Evolutionary conservation across 1,140 invertebrate species (phyloP), one percentile per base, ranked within the genome.

Genomic region (Mya arenaria): DNA sequence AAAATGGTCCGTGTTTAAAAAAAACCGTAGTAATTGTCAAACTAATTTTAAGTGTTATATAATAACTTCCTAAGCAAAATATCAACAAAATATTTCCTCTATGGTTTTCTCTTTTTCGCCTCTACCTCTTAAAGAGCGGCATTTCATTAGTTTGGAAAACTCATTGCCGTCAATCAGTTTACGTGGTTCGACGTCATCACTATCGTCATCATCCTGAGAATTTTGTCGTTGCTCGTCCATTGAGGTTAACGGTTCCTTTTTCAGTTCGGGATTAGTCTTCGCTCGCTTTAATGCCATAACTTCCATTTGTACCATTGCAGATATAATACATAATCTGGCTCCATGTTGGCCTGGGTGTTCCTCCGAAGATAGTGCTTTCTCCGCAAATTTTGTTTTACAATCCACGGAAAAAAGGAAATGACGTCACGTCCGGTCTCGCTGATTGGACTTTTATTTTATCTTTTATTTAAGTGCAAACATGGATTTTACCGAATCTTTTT

Each of bases 51-150:
- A n/a, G n/a, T n/a, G n/a, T n/a, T n/a, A n/a, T n/a, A n/a, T n/a
- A n/a, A n/a, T n/a, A n/a, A n/a, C n/a, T n/a, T n/a, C n/a, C n/a
- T n/a, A n/a, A n/a, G n/a, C n/a, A n/a, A n/a, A n/a, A n/a, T n/a
- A n/a, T 69, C 25, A 72, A 23, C 69, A 44, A 78, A 78, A 78
- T 30, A 78, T 78, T 23, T 78, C 74, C 25, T 78, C 74, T 25
- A 78, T 62, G 13, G 74, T 39, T 48, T 66, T 17, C 34, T 78
- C 74, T 19, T 63, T 19, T n/a, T n/a, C 25, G 5, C 56, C 37
- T 4, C 23, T 23, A 1, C 74, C 74, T n/a, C 74, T 37, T 4
- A 78, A 13, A 55, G 65, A 78, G 15, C 74, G 36, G 39, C 74
- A 78, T n/a, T n/a, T n/a, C n/a, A n/a, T n/a, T n/a, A n/a, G n/a